Base-by-base conservation (phyloP, 2,888 invertebrate genomes). In the Arenicola marina region DNA sequence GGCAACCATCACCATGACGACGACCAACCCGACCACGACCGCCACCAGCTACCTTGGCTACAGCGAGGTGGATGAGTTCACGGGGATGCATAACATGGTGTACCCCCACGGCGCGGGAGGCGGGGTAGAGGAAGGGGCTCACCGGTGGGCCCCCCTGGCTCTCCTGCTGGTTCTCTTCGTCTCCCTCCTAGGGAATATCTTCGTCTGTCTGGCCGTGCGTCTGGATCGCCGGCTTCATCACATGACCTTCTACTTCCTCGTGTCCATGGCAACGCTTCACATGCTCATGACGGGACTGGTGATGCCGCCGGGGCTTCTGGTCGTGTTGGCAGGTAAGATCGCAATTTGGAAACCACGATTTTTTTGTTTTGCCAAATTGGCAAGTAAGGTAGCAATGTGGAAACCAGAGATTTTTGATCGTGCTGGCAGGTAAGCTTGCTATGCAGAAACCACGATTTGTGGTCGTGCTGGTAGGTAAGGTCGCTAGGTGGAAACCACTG, bases 171-270 rank as follows among this genome's bases (percentile, higher is more conserved):
- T 62, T n/a, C 21, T 66, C 21, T 34, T 56, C 11, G 18, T 60
- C 21, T 29, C 67, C 3, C 26, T 67, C n/a, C 26, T 56, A 7
- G 51, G 55, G 24, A 59, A 59, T 44, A 18, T 63, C 4, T 24
- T 51, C 24, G 59, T 66, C 21, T 67, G 67, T 38, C 28, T 67
- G 28, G 62, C 51, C 15, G 65, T 67, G 21, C 46, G 56, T 32
- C 29, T 45, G 45, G 67, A 67, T 57, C 7, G 56, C 18, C 46
- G 62, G 18, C 53, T 67, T 28, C 64, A 64, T 29, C 64, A 64
- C 29, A 65, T 65, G 59, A 67, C 64, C 61, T 67, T 55, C 60
- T 67, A 65, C 34, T 67, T 67, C 51, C 45, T 65, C 55, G 59
- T 61, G 31, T 67, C 67, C 0, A 29, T 67, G 62, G 61, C 64